Evolutionary conservation across 1,140 invertebrate genomes (phyloP).

Genomic region (Gryon sp.): DNA sequence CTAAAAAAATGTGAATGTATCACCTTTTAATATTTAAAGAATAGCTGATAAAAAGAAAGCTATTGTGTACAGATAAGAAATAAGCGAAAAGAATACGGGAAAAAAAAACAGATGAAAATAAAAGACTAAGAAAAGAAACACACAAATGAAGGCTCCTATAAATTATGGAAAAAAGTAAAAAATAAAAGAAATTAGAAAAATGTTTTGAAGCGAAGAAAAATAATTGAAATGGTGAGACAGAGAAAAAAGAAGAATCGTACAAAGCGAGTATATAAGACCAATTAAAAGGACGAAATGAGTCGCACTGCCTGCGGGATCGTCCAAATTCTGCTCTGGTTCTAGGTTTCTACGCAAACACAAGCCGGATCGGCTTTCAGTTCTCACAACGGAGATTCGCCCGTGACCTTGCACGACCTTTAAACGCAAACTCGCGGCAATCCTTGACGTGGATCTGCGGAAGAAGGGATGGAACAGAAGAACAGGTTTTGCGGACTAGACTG

Average conservation of each 20-base stretch:
- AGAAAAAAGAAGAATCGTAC: not conserved
- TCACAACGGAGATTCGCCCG: conserved; percentile 67
- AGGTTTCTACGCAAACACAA: conserved; percentile 21
- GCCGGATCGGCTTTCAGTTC: conserved; percentile 73
- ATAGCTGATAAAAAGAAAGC: no score
- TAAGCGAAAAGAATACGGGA: no score
- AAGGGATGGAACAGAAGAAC: conserved; percentile 35
- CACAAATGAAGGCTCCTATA: not conserved
- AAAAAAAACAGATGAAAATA: no score
- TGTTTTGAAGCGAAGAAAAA: not conserved
- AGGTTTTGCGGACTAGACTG: conserved; percentile 33
- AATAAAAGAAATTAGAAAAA: conserved; percentile 3
- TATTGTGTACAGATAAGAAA: no score
- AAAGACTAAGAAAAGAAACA: conserved; percentile 6
- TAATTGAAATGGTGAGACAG: no score
- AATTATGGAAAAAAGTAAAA: not conserved
- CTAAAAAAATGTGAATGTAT: no score
- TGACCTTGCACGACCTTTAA: conserved; percentile 72
- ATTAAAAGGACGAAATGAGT: conserved; percentile 29
- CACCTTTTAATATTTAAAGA: no score
- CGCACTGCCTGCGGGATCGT: not conserved
- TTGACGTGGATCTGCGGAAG: conserved; percentile 32
- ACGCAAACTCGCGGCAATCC: conserved; percentile 47
- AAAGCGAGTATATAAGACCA: conserved; percentile 21
- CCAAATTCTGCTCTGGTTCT: conserved; percentile 40